Conservation (phyloP, 2,888 invertebrate species). For the Agriotes lineatus region DNA sequence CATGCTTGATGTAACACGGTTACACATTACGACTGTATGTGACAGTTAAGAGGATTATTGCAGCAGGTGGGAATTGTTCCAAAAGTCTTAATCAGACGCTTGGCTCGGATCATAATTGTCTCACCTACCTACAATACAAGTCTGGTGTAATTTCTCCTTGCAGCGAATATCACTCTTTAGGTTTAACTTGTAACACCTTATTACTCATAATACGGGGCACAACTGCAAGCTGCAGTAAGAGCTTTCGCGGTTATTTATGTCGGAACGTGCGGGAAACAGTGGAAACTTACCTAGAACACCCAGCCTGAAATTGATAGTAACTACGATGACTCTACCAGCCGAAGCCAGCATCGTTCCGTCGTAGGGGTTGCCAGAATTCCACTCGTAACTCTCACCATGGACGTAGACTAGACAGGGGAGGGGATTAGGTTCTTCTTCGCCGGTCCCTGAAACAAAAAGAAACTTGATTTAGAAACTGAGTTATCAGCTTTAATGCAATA, state of each 20-base stretch:
- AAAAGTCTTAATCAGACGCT: constrained; percentile 25
- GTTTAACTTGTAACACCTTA: background rate
- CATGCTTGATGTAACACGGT: constrained; percentile 9
- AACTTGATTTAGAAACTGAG: background rate
- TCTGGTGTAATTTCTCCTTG: background rate
- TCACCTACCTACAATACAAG: constrained; percentile 2
- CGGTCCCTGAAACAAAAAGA: constrained; percentile 66
- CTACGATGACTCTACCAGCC: constrained; percentile 89
- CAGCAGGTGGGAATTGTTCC: constrained; percentile 28
- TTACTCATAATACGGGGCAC: background rate
- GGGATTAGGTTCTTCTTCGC: constrained; percentile 69
- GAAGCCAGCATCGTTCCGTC: constrained; percentile 96
- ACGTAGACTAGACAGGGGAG: constrained; percentile 90
- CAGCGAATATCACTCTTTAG: background rate
- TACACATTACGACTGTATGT: constrained; percentile 13
- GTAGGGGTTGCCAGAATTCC: constrained; percentile 97
- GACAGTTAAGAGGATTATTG: constrained; percentile 18
- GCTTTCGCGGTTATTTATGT: constrained; percentile 1
- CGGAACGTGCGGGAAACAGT: background rate
- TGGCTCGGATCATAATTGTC: constrained; percentile 25
- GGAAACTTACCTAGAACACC: constrained; percentile 82
- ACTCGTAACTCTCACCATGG: constrained; percentile 96
- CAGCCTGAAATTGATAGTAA: constrained; percentile 92
- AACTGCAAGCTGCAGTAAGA: background rate
- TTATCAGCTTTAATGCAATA: too few species aligned